A percentile compares a stretch with the other conserved stretches of the same genome.
These are phyloP conservation scores for Trilocha varians DNA, from an alignment of 2,888 invertebrate species.

Conservation along the genomic window DNA sequence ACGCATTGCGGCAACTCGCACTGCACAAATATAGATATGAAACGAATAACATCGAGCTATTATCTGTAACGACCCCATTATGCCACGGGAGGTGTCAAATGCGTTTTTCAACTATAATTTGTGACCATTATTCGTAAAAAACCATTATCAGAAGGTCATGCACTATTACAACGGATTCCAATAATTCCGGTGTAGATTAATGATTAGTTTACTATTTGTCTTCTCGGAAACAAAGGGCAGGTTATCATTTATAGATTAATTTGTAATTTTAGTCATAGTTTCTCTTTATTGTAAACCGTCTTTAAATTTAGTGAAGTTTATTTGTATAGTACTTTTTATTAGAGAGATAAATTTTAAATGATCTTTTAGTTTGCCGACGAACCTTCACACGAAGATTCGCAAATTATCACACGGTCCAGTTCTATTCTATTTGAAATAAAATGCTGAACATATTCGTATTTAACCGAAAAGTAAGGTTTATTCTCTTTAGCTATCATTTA, in stretches of 20 bases:
- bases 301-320: no score
- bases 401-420: no score
- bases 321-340: no score
- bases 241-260: not conserved
- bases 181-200: not conserved
- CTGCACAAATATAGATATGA: slow-evolving; percentile 63
- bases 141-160: not conserved
- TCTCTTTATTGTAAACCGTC: no score
- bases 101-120: slow-evolving; percentile 14
- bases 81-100: slow-evolving; percentile 33
- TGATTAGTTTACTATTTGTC: not conserved
- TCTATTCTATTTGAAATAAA: no score
- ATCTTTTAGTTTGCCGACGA: no score
- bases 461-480: no score
- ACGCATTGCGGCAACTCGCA: not conserved
- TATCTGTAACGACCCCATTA: slow-evolving; percentile 48
- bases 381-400: no score
- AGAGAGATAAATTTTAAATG: no score
- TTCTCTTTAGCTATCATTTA: no score
- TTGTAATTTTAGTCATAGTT: not conserved
- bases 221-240: not conserved
- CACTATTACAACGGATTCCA: not conserved
- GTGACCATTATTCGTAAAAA: not conserved
- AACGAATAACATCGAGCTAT: slow-evolving; percentile 44
- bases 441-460: no score